These are phyloP conservation scores for Polylopha cassiicola DNA, from an alignment of 2,888 invertebrate genomes.

Conservation along the genomic window DNA sequence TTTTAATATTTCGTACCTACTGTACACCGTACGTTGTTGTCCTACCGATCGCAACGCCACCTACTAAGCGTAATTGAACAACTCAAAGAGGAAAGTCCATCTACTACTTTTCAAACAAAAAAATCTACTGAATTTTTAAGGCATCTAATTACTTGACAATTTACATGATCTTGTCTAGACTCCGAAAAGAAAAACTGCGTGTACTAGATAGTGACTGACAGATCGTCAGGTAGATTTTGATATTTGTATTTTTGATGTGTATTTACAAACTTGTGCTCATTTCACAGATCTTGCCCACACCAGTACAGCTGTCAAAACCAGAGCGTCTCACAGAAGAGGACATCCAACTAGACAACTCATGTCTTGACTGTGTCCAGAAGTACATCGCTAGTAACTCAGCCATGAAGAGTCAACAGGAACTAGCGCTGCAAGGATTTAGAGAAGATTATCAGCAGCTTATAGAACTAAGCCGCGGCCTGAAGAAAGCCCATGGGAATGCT, in stretches of 20 bases:
- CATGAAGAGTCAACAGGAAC: constrained; percentile 81
- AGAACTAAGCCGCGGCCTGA: constrained; percentile 79
- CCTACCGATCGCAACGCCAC: no score
- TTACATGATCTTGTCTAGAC: no score
- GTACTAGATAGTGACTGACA: no score
- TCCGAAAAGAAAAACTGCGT: no score
- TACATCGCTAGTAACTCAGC: constrained; percentile 79
- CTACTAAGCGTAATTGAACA: no score
- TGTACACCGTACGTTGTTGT: no score
- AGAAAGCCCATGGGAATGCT: constrained; percentile 80
- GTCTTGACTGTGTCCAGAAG: constrained; percentile 76
- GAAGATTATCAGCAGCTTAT: constrained; percentile 79
- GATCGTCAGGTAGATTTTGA: no score
- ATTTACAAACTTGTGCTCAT: constrained; percentile 19
- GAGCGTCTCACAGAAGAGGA: constrained; percentile 73
- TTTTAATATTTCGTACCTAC: no score
- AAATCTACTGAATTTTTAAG: no score
- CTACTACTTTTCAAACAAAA: no score
- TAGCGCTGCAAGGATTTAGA: constrained; percentile 83
- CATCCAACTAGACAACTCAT: constrained; percentile 73
- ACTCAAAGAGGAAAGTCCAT: no score
- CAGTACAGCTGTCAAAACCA: constrained; percentile 56
- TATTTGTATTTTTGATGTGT: constrained; percentile 2
- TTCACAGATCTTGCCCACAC: constrained; percentile 62
- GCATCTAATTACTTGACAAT: no score